Evolutionary conservation across 2,113 vertebrate genomes (phyloP).

Genomic region (Oncorhynchus kisutch): DNA sequence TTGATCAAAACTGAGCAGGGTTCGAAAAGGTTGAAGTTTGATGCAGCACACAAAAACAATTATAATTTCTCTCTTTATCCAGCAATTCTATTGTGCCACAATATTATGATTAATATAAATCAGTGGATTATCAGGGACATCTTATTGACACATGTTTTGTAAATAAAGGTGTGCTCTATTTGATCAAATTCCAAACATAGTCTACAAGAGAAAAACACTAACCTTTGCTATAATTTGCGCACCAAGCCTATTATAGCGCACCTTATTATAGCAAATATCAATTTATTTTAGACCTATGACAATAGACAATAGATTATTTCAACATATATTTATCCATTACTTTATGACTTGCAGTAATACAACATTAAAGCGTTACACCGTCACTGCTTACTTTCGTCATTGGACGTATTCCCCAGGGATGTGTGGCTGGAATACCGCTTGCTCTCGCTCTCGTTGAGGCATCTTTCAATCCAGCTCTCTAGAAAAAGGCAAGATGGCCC

Average conservation of each 20-base stretch:
- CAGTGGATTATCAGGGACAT: not conserved
- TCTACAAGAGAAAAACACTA: not conserved
- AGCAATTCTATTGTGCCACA: not conserved
- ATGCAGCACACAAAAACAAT: not conserved
- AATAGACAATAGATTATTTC: not conserved
- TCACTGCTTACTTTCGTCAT: slow-evolving; percentile 93
- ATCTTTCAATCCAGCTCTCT: slow-evolving; percentile 99
- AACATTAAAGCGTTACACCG: not conserved
- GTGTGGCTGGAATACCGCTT: slow-evolving; percentile 95
- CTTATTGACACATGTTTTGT: not conserved
- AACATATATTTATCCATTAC: not conserved
- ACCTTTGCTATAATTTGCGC: not conserved
- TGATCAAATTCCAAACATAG: not conserved
- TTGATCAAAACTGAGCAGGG: not conserved
- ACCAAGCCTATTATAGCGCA: not conserved
- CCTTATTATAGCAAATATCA: not conserved
- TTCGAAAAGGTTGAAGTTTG: not conserved
- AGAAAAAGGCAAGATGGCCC: slow-evolving; percentile 56
- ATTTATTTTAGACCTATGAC: not conserved
- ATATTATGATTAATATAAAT: not conserved
- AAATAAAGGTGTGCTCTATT: not conserved
- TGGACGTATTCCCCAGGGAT: slow-evolving; percentile 96
- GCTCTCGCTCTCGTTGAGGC: slow-evolving; percentile 97
- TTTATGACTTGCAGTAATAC: not conserved
- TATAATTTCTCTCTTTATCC: too few relatives aligned